These are phyloP conservation scores for Dolichoris vasculosae DNA, from an alignment of 1,140 invertebrate species.

Conservation along the genomic window DNA sequence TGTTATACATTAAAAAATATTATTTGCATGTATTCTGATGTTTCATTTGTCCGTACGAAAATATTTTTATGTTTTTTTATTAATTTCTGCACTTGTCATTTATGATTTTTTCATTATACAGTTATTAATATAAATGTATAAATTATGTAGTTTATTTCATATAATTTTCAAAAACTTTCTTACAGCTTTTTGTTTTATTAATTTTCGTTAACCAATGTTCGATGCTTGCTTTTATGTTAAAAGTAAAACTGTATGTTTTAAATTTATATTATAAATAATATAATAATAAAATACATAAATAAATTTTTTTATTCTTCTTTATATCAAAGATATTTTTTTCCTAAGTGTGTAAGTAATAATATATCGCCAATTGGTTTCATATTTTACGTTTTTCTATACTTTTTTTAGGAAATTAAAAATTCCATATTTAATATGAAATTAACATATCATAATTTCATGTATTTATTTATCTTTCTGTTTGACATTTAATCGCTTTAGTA, in stretches of 20 bases:
- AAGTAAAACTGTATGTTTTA: background rate
- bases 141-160: conserved; percentile 16
- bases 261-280: background rate
- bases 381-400: background rate
- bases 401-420: conserved; percentile 22
- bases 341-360: background rate
- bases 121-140: background rate
- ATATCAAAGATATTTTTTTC: background rate
- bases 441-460: conserved; percentile 23
- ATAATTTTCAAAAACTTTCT: background rate
- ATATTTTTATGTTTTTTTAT: background rate
- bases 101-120: conserved; percentile 1
- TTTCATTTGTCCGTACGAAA: conserved; percentile 38
- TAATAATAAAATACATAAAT: background rate
- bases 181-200: background rate
- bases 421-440: conserved; percentile 5
- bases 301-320: background rate
- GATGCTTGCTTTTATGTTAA: background rate
- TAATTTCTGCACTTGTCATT: conserved; percentile 19
- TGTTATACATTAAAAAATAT: background rate
- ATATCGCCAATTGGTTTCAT: background rate
- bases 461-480: conserved; percentile 28
- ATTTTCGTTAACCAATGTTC: background rate
- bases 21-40: background rate
- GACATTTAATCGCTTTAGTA: background rate